Evolutionary conservation across 2,888 invertebrate species (phyloP).

Genomic region (Rhamphomyia laevipes): DNA sequence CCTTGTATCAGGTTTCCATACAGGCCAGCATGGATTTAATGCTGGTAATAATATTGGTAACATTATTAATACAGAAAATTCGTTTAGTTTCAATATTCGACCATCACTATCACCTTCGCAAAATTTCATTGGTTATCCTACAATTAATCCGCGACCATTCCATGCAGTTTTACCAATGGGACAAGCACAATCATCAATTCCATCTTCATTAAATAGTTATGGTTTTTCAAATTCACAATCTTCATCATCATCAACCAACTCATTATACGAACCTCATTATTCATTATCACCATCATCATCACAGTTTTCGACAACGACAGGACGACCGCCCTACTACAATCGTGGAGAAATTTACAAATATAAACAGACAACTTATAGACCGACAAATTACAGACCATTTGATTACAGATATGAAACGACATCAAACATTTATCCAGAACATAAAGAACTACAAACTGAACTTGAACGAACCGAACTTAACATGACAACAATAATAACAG

Average conservation of each 20-base stretch:
- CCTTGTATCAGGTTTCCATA: too few species aligned
- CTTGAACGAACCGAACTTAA: conserved; percentile 11
- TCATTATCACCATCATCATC: conserved; percentile 10
- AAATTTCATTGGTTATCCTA: too few species aligned
- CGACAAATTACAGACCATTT: conserved; percentile 3
- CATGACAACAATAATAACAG: conserved; percentile 2
- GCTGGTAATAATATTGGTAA: too few species aligned
- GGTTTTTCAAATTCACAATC: background rate
- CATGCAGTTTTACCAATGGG: background rate
- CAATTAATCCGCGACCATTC: background rate
- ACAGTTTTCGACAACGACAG: conserved; percentile 6
- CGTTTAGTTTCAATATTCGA: too few species aligned
- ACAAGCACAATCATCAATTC: background rate
- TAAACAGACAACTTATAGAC: background rate
- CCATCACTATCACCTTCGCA: too few species aligned
- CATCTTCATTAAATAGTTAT: background rate
- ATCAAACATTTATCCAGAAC: conserved; percentile 11
- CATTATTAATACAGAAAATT: too few species aligned
- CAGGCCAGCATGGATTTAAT: too few species aligned
- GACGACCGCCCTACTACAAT: conserved; percentile 13
- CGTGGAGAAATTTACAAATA: background rate
- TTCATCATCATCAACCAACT: background rate
- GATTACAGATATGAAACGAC: conserved; percentile 9
- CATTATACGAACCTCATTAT: background rate
- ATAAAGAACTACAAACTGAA: conserved; percentile 8